Conservation (phyloP, 2,113 vertebrate genomes). For the Promerops cafer region DNA sequence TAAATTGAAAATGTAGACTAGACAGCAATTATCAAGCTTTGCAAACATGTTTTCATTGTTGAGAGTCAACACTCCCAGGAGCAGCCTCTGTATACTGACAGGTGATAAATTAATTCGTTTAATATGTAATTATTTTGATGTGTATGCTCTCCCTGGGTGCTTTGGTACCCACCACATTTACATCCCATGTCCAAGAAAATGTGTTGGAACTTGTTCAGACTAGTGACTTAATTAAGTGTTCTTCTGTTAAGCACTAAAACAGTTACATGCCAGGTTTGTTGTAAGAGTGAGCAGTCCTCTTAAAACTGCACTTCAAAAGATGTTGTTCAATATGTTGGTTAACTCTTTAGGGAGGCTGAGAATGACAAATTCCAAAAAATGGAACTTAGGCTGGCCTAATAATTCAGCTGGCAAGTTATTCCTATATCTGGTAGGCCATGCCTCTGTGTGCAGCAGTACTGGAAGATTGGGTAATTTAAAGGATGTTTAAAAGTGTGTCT, state of each 20-base stretch:
- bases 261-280: constrained; percentile 2
- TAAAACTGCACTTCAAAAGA: constrained; percentile 3
- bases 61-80: neutral
- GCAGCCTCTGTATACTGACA: neutral
- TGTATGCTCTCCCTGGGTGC: neutral
- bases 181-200: constrained; percentile 12
- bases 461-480: neutral
- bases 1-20: neutral
- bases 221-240: constrained; percentile 14
- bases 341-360: neutral
- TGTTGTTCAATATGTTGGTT: neutral
- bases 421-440: neutral
- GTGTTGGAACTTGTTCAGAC: constrained; percentile 29
- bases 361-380: neutral
- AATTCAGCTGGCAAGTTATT: neutral
- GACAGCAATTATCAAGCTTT: neutral
- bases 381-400: neutral
- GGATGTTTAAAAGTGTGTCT: neutral
- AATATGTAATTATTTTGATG: constrained; percentile 16
- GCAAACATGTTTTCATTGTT: neutral
- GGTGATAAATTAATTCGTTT: neutral
- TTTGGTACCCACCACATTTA: neutral
- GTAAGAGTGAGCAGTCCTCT: neutral
- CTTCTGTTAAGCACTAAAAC: neutral
- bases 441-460: neutral